A percentile compares a stretch with the other conserved stretches of the same genome.
These are phyloP conservation scores for Polypterus bichir DNA, from an alignment of 2,113 vertebrate species.

Conservation along the genomic window DNA sequence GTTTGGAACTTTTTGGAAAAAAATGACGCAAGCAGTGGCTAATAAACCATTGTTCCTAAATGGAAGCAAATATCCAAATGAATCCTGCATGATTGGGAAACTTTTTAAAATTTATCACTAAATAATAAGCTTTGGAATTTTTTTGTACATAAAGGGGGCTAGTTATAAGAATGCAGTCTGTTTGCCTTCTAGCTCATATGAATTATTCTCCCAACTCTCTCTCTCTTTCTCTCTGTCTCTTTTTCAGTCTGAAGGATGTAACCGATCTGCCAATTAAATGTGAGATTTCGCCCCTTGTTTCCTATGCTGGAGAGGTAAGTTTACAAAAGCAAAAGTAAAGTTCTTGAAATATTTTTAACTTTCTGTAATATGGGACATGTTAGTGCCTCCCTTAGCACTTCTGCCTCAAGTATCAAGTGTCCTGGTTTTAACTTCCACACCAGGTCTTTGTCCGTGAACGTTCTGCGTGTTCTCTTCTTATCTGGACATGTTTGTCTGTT, in stretches of 20 bases:
- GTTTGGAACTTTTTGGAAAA: too few species aligned
- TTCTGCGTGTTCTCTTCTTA: not conserved
- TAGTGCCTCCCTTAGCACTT: too few species aligned
- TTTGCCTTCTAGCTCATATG: not conserved
- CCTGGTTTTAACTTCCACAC: too few species aligned
- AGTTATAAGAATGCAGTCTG: not conserved
- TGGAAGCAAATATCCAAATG: too few species aligned
- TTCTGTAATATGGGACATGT: too few species aligned
- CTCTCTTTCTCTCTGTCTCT: constrained; percentile 4
- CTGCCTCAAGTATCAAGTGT: too few species aligned
- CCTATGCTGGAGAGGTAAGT: constrained; percentile 88
- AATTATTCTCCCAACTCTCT: fast-evolving
- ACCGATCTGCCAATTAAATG: constrained; percentile 86
- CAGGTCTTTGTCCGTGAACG: too few species aligned
- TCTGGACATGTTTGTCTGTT: not conserved
- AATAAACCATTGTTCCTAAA: too few species aligned
- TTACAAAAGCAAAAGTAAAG: not conserved
- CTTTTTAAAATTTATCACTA: not conserved
- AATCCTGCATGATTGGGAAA: not conserved
- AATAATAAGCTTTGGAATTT: constrained; percentile 18
- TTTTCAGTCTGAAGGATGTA: constrained; percentile 76
- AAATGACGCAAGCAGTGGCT: too few species aligned
- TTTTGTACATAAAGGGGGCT: not conserved
- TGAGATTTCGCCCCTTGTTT: constrained; percentile 86
- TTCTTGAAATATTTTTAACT: too few species aligned